Evolutionary conservation across 2,888 invertebrate genomes (phyloP).

Genomic region (Cephalotes varians): DNA sequence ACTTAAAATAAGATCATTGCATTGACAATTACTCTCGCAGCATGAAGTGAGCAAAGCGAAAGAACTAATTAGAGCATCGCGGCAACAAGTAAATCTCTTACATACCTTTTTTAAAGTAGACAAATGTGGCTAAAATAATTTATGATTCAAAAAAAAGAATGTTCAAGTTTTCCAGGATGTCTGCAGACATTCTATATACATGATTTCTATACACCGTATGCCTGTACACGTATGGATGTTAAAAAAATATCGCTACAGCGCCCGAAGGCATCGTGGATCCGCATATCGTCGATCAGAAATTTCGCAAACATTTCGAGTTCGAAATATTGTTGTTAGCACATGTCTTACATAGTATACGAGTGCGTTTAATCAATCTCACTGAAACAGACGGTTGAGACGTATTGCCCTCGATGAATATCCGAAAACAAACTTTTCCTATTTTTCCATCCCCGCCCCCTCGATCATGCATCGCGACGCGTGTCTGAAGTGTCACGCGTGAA

Average conservation of each 20-base stretch:
- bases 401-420: slow-evolving; percentile 36
- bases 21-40: no score
- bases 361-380: slow-evolving; percentile 18
- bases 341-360: background rate
- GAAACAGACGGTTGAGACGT: slow-evolving; percentile 9
- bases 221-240: slow-evolving; percentile 15
- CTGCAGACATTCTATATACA: background rate
- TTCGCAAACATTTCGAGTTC: slow-evolving; percentile 36
- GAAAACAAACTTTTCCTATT: slow-evolving; percentile 44
- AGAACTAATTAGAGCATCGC: no score
- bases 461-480: slow-evolving; percentile 38
- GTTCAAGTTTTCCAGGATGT: background rate
- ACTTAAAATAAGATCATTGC: no score
- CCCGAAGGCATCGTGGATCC: slow-evolving; percentile 30
- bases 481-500: slow-evolving; percentile 59
- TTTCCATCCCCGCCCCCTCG: slow-evolving; percentile 1
- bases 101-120: no score
- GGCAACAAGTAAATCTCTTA: no score
- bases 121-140: background rate
- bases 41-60: no score
- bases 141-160: background rate
- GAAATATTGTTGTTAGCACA: slow-evolving; percentile 1
- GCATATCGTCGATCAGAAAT: slow-evolving; percentile 43
- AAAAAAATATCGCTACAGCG: slow-evolving; percentile 35
- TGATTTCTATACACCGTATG: background rate